Percentiles rank a stretch among this genome's conserved stretches.
phyloP scores from a whole-genome alignment of 2,888 invertebrate genomes.

The Physocephala rufipes region DNA sequence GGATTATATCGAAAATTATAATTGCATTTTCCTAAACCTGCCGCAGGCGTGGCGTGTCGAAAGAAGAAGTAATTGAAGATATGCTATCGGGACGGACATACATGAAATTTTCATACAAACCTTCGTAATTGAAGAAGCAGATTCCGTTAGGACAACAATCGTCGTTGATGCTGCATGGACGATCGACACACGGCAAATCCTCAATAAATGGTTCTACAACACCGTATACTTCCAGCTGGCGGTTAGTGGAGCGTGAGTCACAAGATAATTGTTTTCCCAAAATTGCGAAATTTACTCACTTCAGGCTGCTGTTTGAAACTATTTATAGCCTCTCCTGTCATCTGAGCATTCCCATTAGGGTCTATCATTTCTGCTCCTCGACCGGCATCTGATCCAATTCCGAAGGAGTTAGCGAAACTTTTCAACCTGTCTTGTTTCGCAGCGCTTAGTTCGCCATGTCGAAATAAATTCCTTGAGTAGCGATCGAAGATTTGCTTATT shows the following conservation, averaged over 20 bases:
- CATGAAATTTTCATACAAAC: constrained; percentile 64
- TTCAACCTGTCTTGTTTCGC: constrained; percentile 36
- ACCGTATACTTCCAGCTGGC: constrained; percentile 53
- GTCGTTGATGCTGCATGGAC: constrained; percentile 79
- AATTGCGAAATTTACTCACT: constrained; percentile 35
- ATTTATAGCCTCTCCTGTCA: constrained; percentile 22
- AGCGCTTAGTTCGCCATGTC: constrained; percentile 20
- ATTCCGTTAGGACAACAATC: constrained; percentile 85
- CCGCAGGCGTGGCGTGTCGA: not conserved
- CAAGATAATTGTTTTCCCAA: too few species aligned
- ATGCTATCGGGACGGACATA: not conserved
- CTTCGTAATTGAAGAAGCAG: constrained; percentile 67
- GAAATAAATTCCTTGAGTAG: constrained; percentile 72
- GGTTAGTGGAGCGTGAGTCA: constrained; percentile 24
- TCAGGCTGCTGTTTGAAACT: constrained; percentile 50
- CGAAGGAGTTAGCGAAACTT: constrained; percentile 37
- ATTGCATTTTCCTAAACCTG: constrained; percentile 70
- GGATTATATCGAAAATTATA: constrained; percentile 79
- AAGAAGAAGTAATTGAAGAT: not conserved
- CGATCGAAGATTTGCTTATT: constrained; percentile 82
- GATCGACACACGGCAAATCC: constrained; percentile 81
- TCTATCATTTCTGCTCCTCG: not conserved
- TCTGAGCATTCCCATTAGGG: not conserved
- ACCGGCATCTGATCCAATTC: constrained; percentile 23
- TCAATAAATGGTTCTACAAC: constrained; percentile 68